Evolutionary conservation across 1,140 invertebrate genomes (phyloP), one percentile per base, ranked within the genome.

Genomic region (Drosophila hydei): DNA sequence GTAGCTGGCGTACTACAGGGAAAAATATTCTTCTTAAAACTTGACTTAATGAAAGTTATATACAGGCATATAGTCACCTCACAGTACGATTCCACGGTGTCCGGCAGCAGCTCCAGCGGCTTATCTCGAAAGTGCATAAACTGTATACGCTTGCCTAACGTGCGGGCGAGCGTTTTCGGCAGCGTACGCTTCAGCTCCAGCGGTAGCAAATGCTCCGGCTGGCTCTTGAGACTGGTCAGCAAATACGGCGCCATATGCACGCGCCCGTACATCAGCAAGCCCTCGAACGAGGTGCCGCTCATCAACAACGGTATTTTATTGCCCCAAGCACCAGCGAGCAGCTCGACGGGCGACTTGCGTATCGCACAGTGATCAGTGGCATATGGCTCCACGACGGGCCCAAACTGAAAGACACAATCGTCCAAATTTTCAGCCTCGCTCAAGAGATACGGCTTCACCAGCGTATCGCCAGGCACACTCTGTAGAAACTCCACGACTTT

Each of bases 281-380:
- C 91, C 60, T 91, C 92, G n/a, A 80, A 79, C 0, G 85, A 89
- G 12, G 77, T 92, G 40, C 91, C 92, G 18, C 92, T 92, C 52
- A 93, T 92, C 18, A 93, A 75, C 4, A 92, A 60, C 4, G 92
- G 92, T 55, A 93, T 92, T n/a, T 91, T 70, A 54, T 92, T 91
- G 43, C 88, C 90, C 90, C 90, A 91, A 8, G 89, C 72, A 16
- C 51, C 18, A 12, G 52, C 33, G n/a, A 90, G 12, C 68, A 91
- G n/a, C 0, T 80, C 45, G 4, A 40, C 18, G 0, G 90, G 90
- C 12, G 64, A 51, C 14, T 73, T 70, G 16, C 55, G 55, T 54
- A 91, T 61, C 18, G 79, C 72, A 14, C 85, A 90, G 5, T 65
- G 38, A 11, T 76, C 77, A 5, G 40, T 73, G 0, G 18, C n/a